phyloP scores from a whole-genome alignment of 2,113 vertebrate genomes.

The Cyphomyrus plagiostoma region DNA sequence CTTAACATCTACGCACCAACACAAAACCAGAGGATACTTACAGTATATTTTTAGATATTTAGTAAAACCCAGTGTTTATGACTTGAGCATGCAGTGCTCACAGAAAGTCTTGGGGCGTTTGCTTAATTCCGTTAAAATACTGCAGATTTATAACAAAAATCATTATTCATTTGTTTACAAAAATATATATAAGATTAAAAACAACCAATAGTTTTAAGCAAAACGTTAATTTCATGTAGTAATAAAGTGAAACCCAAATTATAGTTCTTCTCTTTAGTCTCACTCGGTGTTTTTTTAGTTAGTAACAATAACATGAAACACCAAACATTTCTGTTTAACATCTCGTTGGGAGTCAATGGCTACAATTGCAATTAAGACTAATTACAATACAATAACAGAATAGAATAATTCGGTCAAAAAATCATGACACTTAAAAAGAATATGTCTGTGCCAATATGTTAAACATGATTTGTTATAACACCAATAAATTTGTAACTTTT shows the following conservation, averaged over 20 bases:
- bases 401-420: background rate
- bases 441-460: background rate
- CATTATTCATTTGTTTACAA: background rate
- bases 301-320: background rate
- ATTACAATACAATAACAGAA: background rate
- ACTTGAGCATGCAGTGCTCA: background rate
- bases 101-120: background rate
- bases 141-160: background rate
- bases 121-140: background rate
- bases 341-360: background rate
- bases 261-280: background rate
- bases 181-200: background rate
- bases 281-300: background rate
- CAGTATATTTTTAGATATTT: background rate
- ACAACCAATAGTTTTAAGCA: background rate
- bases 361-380: background rate
- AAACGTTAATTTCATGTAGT: background rate
- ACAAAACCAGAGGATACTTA: background rate
- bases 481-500: background rate
- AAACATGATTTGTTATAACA: background rate
- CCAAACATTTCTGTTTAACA: background rate
- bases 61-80: background rate
- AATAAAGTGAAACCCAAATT: background rate
- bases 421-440: background rate
- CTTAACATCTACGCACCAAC: background rate